phyloP scores from a whole-genome alignment of 2,888 invertebrate species.

The Parthenolecanium corni region DNA sequence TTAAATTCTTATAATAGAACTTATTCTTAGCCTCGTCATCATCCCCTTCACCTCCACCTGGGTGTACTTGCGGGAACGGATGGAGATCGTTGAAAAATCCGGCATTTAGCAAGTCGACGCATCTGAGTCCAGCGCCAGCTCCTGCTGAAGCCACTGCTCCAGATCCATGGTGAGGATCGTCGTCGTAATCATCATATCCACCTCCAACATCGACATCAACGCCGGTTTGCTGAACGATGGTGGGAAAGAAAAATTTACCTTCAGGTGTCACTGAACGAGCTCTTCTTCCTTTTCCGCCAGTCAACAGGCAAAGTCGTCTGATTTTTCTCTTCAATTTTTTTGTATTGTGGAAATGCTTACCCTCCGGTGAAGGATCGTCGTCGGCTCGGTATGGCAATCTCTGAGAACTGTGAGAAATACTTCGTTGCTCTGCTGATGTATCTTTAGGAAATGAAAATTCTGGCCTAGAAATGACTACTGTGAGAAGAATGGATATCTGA shows the following conservation, averaged over 20 bases:
- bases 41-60: neutral
- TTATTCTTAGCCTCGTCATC: neutral
- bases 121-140: too few relatives aligned
- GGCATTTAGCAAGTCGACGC: too few relatives aligned
- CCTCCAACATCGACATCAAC: conserved; percentile 6
- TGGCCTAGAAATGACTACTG: neutral
- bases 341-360: conserved; percentile 7
- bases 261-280: neutral
- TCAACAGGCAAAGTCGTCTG: conserved; percentile 8
- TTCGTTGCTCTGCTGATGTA: neutral
- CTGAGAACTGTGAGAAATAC: neutral
- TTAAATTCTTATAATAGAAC: conserved; percentile 7
- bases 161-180: neutral
- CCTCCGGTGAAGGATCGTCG: conserved; percentile 2
- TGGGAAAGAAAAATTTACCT: conserved; percentile 14
- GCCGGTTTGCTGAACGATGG: conserved; percentile 13
- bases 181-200: neutral
- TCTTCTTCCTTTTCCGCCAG: neutral
- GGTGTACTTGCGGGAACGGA: neutral
- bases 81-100: neutral
- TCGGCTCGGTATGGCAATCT: neutral
- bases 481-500: too few relatives aligned
- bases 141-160: too few relatives aligned
- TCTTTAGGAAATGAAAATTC: neutral
- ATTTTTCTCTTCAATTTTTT: conserved; percentile 18